Conservation (phyloP, 1,140 invertebrate species). For the Pantala flavescens region DNA sequence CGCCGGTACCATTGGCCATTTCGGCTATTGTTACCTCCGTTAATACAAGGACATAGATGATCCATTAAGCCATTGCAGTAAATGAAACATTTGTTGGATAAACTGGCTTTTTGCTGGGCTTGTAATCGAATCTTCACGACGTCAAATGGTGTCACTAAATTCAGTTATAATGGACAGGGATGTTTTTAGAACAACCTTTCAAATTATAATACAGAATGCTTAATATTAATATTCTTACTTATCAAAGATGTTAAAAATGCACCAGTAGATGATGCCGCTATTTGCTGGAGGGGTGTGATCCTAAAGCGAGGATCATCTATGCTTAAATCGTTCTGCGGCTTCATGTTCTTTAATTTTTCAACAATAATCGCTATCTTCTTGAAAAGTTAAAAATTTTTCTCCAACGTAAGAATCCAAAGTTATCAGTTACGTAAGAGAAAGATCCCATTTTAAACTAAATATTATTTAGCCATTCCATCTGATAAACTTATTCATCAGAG, state of each 20-base stretch:
- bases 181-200: too few relatives aligned
- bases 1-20: constrained; percentile 52
- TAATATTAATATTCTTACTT: constrained; percentile 12
- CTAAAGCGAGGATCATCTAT: constrained; percentile 57
- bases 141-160: constrained; percentile 84
- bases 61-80: constrained; percentile 99
- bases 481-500: too few relatives aligned
- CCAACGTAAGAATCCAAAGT: too few relatives aligned
- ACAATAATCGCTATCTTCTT: too few relatives aligned
- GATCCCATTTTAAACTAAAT: too few relatives aligned
- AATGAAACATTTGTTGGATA: constrained; percentile 84
- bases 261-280: constrained; percentile 77
- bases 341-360: not conserved
- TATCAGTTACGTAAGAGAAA: too few relatives aligned
- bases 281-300: constrained; percentile 78
- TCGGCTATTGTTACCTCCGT: constrained; percentile 33
- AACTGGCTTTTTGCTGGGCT: constrained; percentile 73
- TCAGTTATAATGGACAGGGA: not conserved
- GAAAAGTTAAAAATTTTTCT: too few relatives aligned
- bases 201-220: too few relatives aligned
- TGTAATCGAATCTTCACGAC: constrained; percentile 97
- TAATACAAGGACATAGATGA: constrained; percentile 82
- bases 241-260: constrained; percentile 80
- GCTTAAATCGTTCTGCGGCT: not conserved
- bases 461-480: too few relatives aligned